Conservation (phyloP, 2,888 invertebrate species). For the Hybos culiciformis region DNA sequence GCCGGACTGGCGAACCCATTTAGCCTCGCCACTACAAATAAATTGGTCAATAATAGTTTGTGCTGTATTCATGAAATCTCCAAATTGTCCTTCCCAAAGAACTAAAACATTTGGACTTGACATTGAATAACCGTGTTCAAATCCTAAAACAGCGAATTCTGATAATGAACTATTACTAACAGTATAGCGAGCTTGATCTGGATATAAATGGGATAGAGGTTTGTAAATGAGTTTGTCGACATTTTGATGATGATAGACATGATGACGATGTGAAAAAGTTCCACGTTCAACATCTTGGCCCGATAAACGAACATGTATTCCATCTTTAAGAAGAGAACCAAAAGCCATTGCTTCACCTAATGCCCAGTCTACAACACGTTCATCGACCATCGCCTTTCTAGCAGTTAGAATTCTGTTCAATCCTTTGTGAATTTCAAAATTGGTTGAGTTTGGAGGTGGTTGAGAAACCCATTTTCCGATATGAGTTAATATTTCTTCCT, state of each 20-base stretch:
- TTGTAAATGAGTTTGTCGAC: too few species aligned
- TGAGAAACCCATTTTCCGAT: slow-evolving; percentile 46
- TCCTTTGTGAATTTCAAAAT: slow-evolving; percentile 45
- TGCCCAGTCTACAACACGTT: slow-evolving; percentile 85
- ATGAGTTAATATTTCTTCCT: slow-evolving; percentile 41
- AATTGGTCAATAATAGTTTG: slow-evolving; percentile 96
- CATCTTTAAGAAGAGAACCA: slow-evolving; percentile 85
- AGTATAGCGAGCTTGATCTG: too few species aligned
- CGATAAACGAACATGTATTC: slow-evolving; percentile 80
- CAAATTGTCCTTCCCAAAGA: slow-evolving; percentile 98
- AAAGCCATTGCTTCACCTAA: slow-evolving; percentile 92
- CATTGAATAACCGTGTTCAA: slow-evolving; percentile 96
- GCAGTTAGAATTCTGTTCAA: slow-evolving; percentile 71
- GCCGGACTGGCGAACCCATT: slow-evolving; percentile 97
- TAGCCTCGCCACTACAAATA: slow-evolving; percentile 85
- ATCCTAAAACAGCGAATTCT: slow-evolving; percentile 59
- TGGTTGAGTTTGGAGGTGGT: slow-evolving; percentile 41
- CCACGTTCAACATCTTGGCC: slow-evolving; percentile 93
- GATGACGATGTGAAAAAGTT: slow-evolving; percentile 82
- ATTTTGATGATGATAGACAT: too few species aligned
- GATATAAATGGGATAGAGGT: too few species aligned
- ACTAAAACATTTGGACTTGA: slow-evolving; percentile 96
- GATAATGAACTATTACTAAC: too few species aligned
- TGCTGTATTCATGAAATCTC: slow-evolving; percentile 97
- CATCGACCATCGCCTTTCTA: slow-evolving; percentile 80